Conservation (phyloP, 1,140 invertebrate genomes). For the Melanaphis sacchari region DNA sequence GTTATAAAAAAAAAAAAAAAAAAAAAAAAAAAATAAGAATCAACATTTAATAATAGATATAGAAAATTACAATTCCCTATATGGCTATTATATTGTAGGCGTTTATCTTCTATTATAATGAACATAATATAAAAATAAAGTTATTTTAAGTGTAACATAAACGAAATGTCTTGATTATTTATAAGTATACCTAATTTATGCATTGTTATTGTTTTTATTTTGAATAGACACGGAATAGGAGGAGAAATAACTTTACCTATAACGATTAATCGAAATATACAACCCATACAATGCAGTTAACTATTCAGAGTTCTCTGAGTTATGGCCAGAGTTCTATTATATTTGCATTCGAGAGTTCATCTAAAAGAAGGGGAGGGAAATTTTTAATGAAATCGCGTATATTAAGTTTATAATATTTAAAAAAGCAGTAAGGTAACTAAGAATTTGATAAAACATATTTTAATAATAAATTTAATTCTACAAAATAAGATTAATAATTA, state of each 20-base stretch:
- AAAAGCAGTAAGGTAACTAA: no score
- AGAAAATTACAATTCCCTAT: background rate
- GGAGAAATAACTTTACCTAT: background rate
- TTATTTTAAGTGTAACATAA: slow-evolving; percentile 34
- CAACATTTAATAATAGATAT: background rate
- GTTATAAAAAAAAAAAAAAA: no score
- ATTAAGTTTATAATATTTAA: no score
- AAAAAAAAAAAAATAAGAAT: background rate
- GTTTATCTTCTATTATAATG: background rate
- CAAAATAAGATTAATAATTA: no score
- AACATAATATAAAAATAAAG: background rate
- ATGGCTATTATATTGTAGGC: background rate
- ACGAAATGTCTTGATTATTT: background rate
- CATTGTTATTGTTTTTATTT: background rate
- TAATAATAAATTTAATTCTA: no score
- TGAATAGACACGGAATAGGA: background rate
- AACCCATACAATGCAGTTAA: no score
- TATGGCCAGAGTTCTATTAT: no score
- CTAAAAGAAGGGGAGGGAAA: no score
- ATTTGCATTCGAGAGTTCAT: no score
- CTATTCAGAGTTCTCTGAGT: no score
- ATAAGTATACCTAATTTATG: background rate
- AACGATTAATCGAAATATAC: background rate
- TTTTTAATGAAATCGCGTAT: no score
- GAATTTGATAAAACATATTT: no score